Evolutionary conservation across 2,888 invertebrate species (phyloP).

Genomic region (Drosophila mulleri): DNA sequence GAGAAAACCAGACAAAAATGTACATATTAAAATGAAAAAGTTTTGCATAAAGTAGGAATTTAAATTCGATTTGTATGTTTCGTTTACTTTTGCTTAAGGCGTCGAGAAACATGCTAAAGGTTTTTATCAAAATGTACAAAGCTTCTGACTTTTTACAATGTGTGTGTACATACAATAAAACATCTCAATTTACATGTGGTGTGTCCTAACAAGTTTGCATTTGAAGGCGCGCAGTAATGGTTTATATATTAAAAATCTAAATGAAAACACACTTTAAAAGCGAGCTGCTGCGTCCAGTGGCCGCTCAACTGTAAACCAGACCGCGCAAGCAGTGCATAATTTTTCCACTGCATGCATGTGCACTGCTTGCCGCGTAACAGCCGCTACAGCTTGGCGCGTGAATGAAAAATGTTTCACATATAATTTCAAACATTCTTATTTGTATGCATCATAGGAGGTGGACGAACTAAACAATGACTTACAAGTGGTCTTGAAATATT

Average conservation of each 20-base stretch:
- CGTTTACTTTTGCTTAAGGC: conserved; percentile 62
- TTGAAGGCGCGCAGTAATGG: conserved; percentile 56
- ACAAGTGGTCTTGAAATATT: conserved; percentile 27
- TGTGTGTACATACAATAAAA: conserved; percentile 42
- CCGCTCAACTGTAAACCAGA: conserved; percentile 27
- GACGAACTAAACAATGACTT: conserved; percentile 30
- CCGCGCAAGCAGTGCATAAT: conserved; percentile 34
- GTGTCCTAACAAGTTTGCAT: conserved; percentile 50
- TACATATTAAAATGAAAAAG: conserved; percentile 2
- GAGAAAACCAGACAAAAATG: conserved; percentile 53
- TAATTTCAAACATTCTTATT: background rate
- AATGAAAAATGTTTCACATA: conserved; percentile 7
- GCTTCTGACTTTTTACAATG: conserved; percentile 63
- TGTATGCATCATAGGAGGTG: conserved; percentile 20
- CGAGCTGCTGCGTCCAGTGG: conserved; percentile 36
- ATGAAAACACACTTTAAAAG: conserved; percentile 27
- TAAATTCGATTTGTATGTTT: conserved; percentile 63
- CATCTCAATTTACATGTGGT: conserved; percentile 67
- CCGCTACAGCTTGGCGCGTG: conserved; percentile 17
- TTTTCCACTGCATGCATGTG: conserved; percentile 35
- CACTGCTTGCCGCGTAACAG: conserved; percentile 40
- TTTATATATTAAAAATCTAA: conserved; percentile 10
- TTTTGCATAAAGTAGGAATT: conserved; percentile 27
- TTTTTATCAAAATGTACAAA: conserved; percentile 75
- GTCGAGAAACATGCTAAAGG: conserved; percentile 67